A percentile compares a stretch with the other conserved stretches of the same genome.
Evolutionary conservation across 2,888 invertebrate genomes (phyloP).

Genomic region (Microctonus hyperodae): DNA sequence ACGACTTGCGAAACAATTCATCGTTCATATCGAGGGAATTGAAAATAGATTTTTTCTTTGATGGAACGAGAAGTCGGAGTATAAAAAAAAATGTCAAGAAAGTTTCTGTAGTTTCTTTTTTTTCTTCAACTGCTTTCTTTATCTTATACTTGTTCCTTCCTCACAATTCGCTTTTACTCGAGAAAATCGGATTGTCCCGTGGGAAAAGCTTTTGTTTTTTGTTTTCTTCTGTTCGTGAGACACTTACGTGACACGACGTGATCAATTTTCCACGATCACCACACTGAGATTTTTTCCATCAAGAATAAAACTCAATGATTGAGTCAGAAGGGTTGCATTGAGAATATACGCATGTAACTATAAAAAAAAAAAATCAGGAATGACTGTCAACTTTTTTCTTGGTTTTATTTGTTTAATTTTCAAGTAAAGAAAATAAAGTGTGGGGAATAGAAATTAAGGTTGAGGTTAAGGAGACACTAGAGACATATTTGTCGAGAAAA

Average conservation of each 20-base stretch:
- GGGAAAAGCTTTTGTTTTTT: slow-evolving; percentile 34
- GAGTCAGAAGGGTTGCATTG: background rate
- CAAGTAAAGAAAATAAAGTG: background rate
- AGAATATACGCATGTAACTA: background rate
- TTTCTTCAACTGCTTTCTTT: background rate
- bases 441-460: background rate
- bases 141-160: slow-evolving; percentile 8
- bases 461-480: slow-evolving; percentile 15
- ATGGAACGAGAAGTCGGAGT: slow-evolving; percentile 1
- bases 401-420: background rate
- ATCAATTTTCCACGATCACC: slow-evolving; percentile 41
- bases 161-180: slow-evolving; percentile 25
- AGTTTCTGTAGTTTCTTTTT: slow-evolving; percentile 14
- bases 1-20: slow-evolving; percentile 11
- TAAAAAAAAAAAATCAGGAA: background rate
- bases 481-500: slow-evolving; percentile 43
- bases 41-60: slow-evolving; percentile 34
- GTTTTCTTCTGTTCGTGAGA: slow-evolving; percentile 16
- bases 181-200: slow-evolving; percentile 41
- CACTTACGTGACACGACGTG: slow-evolving; percentile 19
- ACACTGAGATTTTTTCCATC: slow-evolving; percentile 33
- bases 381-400: background rate
- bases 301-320: slow-evolving; percentile 19
- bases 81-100: slow-evolving; percentile 10
- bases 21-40: slow-evolving; percentile 16